These are phyloP conservation scores for Remorina albescens DNA, from an alignment of 2,797 vertebrate species.

Conservation along the genomic window DNA sequence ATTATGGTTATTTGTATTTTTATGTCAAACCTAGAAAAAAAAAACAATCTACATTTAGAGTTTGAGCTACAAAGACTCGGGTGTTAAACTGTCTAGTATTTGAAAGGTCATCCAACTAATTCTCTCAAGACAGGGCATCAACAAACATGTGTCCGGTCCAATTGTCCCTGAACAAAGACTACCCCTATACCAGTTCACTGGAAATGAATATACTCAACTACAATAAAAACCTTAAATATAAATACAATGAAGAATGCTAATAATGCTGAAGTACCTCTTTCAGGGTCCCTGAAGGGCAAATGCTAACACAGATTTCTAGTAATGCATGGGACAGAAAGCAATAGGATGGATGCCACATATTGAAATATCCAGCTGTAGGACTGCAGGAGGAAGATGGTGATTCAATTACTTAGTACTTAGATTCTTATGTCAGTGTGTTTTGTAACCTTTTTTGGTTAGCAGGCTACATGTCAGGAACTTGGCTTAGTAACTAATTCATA, in stretches of 20 bases:
- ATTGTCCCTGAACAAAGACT: slow-evolving; percentile 52
- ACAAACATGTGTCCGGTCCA: slow-evolving; percentile 20
- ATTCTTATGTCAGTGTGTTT: neutral
- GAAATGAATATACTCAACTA: slow-evolving; percentile 38
- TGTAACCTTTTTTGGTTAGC: neutral
- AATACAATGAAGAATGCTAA: slow-evolving; percentile 16
- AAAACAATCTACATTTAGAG: neutral
- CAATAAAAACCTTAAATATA: slow-evolving; percentile 36
- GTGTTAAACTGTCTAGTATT: slow-evolving; percentile 3
- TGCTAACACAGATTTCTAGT: neutral
- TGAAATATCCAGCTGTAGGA: neutral
- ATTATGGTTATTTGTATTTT: too few species aligned
- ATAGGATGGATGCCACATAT: neutral
- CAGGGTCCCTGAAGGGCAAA: slow-evolving; percentile 41
- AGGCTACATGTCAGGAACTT: slow-evolving; percentile 25
- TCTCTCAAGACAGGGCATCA: slow-evolving; percentile 28
- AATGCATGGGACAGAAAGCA: neutral
- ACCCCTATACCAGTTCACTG: slow-evolving; percentile 7
- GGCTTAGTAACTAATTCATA: neutral
- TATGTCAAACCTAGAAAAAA: neutral
- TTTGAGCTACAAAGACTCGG: neutral
- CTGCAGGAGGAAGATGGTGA: too few species aligned
- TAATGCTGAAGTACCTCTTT: slow-evolving; percentile 16
- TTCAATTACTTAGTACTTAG: neutral
- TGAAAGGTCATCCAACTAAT: slow-evolving; percentile 39